Evolutionary conservation across 2,797 vertebrate genomes (phyloP).

Genomic region (Serranus cabrilla): DNA sequence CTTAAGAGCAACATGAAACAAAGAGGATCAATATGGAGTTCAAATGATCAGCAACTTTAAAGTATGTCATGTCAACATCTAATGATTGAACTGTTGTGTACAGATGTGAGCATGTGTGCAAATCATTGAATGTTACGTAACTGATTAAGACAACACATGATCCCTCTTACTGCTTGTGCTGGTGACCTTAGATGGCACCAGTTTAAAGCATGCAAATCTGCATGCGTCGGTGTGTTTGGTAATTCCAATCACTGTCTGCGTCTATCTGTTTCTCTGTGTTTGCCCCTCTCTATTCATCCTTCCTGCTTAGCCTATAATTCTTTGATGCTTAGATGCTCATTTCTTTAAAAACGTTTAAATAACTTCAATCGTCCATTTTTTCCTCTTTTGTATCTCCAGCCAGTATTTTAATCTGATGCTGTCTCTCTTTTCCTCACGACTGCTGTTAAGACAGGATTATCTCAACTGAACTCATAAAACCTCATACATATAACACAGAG

Average conservation of each 20-base stretch:
- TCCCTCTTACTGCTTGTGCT: neutral
- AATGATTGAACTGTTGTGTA: neutral
- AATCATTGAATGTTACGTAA: slow-evolving; percentile 2
- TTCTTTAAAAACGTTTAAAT: slow-evolving; percentile 40
- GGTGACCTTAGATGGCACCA: neutral
- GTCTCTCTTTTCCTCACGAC: neutral
- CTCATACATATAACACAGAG: slow-evolving; percentile 22
- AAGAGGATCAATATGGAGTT: neutral
- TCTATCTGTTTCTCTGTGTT: slow-evolving; percentile 12
- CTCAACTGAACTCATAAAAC: slow-evolving; percentile 37
- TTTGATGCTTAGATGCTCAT: neutral
- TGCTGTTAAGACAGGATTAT: slow-evolving; percentile 32
- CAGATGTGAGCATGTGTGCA: neutral
- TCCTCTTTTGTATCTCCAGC: neutral
- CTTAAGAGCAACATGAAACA: neutral
- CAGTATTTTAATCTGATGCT: slow-evolving; percentile 22
- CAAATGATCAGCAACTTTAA: neutral
- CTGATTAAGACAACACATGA: slow-evolving; percentile 20
- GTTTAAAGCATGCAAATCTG: slow-evolving; percentile 35
- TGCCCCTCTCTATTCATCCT: neutral
- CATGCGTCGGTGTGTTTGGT: slow-evolving; percentile 40
- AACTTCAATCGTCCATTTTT: slow-evolving; percentile 23
- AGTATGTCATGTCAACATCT: neutral
- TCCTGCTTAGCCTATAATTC: neutral
- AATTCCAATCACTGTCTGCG: slow-evolving; percentile 12